Base-by-base conservation (phyloP, 53 echinoderm and acorn worm species). In the Holothuria leucospilota region DNA sequence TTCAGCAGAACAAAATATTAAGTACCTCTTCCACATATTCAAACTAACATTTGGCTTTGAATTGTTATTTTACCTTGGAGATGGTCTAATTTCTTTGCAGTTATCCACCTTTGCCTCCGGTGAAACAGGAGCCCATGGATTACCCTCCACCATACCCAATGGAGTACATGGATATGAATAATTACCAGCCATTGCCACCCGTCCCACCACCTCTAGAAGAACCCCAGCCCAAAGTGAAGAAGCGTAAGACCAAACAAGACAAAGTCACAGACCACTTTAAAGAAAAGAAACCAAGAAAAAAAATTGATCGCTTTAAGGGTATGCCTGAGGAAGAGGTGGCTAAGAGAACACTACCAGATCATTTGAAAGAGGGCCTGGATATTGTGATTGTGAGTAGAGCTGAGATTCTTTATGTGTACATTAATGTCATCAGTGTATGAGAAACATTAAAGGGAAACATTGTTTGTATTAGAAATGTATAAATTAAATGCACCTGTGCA, bases 311-410 rank as follows among this genome's bases (percentile, higher is more conserved):
- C 28, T 99, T 99, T 82, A 93, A 95, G 73, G 99, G 95, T 13
- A 95, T 94, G 89, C 94, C 99, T 0, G 99, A 99, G 81, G 99
- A 99, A 62, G 99, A 99, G 87, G 99, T 99, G 27, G 93, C 92
- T 25, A 99, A 99, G 86, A 82, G 99, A 46, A 94, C 95, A 10
- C 81, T 99, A 41, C 95, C 95, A 13, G 99, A 99, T 83, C 92
- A 93, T 74, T 85, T 99, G 78, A 77, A 84, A 15, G 93, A 92
- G 63, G 91, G 94, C 81, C 90, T 99, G 49, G 99, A 99, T 81
- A 99, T 99, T 66, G 92, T 95, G 53, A 99, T 99, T 64, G 99
- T 99, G 82, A 99, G 99, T 99, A 83, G 27, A 65, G 16, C 39
- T 49, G 16, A 16, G 18, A 13, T 18, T 18, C 30, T 16, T 71